Conservation (phyloP, 2,113 vertebrate species). For the Piprites chloris region DNA sequence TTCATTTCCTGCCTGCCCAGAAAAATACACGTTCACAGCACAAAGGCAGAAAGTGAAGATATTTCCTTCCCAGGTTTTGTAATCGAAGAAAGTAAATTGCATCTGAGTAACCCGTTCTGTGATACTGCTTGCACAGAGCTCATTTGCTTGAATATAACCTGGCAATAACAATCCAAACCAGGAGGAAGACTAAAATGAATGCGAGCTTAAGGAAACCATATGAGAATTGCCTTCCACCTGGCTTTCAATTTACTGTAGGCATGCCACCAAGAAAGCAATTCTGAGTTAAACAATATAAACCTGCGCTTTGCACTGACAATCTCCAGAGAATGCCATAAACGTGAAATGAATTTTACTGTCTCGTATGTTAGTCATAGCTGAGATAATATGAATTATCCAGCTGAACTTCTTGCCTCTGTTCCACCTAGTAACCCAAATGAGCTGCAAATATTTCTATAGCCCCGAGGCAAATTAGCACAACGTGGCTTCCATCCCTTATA, state of each 20-base stretch:
- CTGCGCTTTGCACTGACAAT: neutral
- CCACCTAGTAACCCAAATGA: neutral
- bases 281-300: neutral
- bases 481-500: neutral
- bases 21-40: neutral
- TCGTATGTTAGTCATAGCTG: neutral
- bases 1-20: neutral
- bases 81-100: neutral
- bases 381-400: neutral
- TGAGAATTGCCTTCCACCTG: neutral
- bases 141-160: neutral
- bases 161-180: neutral
- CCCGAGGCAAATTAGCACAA: neutral
- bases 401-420: neutral
- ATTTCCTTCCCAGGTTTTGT: neutral
- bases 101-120: neutral
- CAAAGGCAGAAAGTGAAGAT: neutral
- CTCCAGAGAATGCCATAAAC: neutral
- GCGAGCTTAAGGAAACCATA: neutral
- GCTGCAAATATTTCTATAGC: neutral
- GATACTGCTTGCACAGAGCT: neutral
- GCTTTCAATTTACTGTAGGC: neutral
- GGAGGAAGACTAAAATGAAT: neutral
- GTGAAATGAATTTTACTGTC: neutral
- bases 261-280: neutral